Evolutionary conservation across 2,113 vertebrate genomes (phyloP), one percentile per base, ranked within the genome.

Genomic region (Uria lomvia): DNA sequence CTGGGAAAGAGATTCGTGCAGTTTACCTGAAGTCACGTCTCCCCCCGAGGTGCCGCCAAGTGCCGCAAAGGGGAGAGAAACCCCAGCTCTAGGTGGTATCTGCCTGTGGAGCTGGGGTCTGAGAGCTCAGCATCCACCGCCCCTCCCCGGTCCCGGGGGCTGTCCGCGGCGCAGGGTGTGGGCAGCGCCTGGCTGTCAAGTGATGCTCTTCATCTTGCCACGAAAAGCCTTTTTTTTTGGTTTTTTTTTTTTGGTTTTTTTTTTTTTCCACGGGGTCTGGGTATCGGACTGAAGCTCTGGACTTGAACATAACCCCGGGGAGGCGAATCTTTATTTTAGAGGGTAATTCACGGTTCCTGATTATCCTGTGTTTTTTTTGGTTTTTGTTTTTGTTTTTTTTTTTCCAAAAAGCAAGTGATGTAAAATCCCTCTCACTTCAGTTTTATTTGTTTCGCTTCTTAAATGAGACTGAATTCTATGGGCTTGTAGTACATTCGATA

Each of bases 321-420:
- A 56, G 6, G 10, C 9, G 59, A n/a, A n/a, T 32, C 4, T 42
- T 49, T 38, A 38, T 55, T 49, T 34, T 5, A 23, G 13, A 65
- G 15, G 21, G 3, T 26, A 38, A 30, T 43, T 70, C 29, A 12
- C 56, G 71, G 18, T 15, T 78, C 20, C 50, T 23, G n/a, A 32
- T 68, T 34, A 42, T 34, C 6, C 23, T 19, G 20, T 10, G 15
- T 29, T 55, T 55, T 16, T 27, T 23, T 47, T 24, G 36, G 15
- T 43, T 21, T 63, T 8, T 26, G 13, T 8, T 15, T 26, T 52
- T 52, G 4, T 52, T 26, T 8, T 15, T 52, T 27, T 38, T 36
- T 15, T 1, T 38, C 8, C 13, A 16, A 38, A 65, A 66, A 12
- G 9, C 24, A n/a, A 7, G 11, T 1, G 4, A 2, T 15, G 15